Percentiles rank a stretch among this genome's conserved stretches.
These are phyloP conservation scores for Temnothorax longispinosus DNA, from an alignment of 1,140 invertebrate species.

Conservation along the genomic window DNA sequence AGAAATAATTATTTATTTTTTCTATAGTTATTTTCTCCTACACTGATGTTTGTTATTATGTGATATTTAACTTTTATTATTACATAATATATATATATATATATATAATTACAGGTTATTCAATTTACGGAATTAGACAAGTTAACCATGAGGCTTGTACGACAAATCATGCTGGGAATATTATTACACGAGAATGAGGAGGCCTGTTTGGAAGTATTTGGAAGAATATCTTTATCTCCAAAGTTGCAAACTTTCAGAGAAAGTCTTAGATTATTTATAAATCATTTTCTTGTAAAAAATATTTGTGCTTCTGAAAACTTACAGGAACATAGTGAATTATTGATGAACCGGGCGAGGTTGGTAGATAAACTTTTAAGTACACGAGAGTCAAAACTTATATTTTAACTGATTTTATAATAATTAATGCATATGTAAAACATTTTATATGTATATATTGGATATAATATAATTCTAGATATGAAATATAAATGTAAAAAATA, in stretches of 20 bases:
- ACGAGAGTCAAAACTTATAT: conserved; percentile 71
- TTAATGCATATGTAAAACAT: background rate
- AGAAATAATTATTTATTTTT: background rate
- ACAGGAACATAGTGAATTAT: conserved; percentile 85
- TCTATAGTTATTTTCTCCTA: background rate
- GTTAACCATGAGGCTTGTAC: conserved; percentile 89
- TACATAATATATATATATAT: too few species aligned
- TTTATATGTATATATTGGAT: background rate
- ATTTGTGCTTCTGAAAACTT: conserved; percentile 84
- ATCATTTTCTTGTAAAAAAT: conserved; percentile 91
- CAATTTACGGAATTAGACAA: conserved; percentile 93
- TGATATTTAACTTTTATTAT: conserved; percentile 6
- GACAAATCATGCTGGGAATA: conserved; percentile 90
- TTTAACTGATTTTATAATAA: conserved; percentile 65
- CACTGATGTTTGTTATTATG: background rate
- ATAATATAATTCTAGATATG: background rate
- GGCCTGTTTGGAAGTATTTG: conserved; percentile 88
- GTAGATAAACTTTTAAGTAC: conserved; percentile 87
- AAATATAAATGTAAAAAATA: background rate
- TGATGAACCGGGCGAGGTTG: conserved; percentile 86
- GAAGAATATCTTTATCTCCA: conserved; percentile 88
- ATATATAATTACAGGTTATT: conserved; percentile 90
- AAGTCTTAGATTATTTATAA: conserved; percentile 92
- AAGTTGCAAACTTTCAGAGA: conserved; percentile 91
- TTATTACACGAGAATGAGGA: conserved; percentile 88